Evolutionary conservation across 1,140 invertebrate species (phyloP).

Genomic region (Reticulitermes speratus): DNA sequence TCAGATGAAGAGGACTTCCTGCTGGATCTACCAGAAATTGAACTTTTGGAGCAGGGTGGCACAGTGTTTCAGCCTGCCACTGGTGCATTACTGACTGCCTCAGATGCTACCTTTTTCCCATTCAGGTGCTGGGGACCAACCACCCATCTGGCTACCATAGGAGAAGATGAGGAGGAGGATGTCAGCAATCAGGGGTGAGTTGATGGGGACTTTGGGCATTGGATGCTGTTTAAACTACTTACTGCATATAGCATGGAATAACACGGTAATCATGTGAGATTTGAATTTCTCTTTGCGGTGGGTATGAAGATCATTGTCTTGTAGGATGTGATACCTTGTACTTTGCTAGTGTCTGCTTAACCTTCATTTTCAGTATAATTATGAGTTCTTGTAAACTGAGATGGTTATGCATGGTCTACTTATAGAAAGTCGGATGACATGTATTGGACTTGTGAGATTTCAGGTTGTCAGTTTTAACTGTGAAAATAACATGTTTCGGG

Average conservation of each 20-base stretch:
- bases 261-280: not conserved
- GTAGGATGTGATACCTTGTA: too few species aligned
- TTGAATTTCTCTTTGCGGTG: too few species aligned
- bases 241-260: not conserved
- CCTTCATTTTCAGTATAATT: too few species aligned
- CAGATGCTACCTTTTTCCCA: constrained; percentile 30
- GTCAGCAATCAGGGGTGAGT: constrained; percentile 1
- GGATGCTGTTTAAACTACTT: not conserved
- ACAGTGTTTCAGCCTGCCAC: not conserved
- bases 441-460: too few species aligned
- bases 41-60: not conserved
- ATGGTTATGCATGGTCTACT: too few species aligned
- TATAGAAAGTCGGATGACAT: too few species aligned
- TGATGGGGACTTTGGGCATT: too few species aligned
- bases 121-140: constrained; percentile 35
- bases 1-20: constrained; percentile 34
- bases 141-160: constrained; percentile 60
- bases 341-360: too few species aligned
- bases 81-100: not conserved
- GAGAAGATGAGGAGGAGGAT: constrained; percentile 61
- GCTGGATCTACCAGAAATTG: not conserved
- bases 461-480: too few species aligned
- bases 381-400: too few species aligned
- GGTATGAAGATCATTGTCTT: too few species aligned
- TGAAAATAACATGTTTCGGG: too few species aligned